Percentiles rank a stretch among this genome's conserved stretches.
phyloP scores from a whole-genome alignment of 2,113 vertebrate genomes.

The Tupaia chinensis region DNA sequence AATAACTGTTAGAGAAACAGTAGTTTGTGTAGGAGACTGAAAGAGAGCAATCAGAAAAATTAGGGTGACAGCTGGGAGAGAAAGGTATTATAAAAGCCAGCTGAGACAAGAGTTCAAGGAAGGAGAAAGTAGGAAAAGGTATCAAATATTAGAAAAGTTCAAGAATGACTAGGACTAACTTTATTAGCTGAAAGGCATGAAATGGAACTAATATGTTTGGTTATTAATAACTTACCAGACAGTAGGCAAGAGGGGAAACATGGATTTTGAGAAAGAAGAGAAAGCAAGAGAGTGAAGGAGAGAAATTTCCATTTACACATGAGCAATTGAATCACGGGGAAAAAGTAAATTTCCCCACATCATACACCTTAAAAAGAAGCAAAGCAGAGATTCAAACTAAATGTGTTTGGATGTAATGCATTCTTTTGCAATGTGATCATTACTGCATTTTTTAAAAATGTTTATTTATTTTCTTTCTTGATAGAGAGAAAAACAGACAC shows the following conservation, averaged over 20 bases:
- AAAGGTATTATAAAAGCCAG: background rate
- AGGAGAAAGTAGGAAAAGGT: background rate
- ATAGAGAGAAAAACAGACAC: no score
- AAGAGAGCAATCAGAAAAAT: background rate
- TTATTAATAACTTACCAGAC: background rate
- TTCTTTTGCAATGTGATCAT: background rate
- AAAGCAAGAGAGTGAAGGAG: background rate
- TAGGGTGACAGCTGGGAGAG: background rate
- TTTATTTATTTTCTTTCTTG: no score
- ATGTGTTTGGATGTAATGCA: background rate
- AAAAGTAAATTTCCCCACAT: background rate
- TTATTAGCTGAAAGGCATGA: background rate
- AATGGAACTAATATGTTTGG: no score
- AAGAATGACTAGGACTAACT: background rate
- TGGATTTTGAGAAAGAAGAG: background rate
- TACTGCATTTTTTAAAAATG: background rate
- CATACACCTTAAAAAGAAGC: no score
- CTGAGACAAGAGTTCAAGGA: background rate
- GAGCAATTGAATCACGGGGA: background rate
- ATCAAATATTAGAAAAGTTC: background rate
- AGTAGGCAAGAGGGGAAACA: background rate
- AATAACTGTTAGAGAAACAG: background rate
- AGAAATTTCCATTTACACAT: background rate
- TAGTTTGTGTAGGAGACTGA: background rate
- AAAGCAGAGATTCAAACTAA: background rate